Conservation (phyloP, 1,140 invertebrate genomes). For the Pogonus chalceus region DNA sequence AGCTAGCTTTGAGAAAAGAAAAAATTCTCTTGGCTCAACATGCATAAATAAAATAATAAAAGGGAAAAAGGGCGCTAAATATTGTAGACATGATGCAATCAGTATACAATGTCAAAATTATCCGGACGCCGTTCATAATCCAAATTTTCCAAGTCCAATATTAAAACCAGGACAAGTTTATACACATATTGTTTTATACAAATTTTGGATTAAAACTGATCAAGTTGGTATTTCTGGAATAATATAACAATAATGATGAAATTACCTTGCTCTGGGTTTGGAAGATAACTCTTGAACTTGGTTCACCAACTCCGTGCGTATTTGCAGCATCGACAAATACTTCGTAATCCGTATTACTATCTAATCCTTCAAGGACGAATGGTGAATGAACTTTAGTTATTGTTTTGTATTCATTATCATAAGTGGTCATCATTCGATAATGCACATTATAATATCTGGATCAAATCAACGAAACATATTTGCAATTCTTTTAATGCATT, state of each 20-base stretch:
- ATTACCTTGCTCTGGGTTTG: constrained; percentile 52
- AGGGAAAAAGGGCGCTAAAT: constrained; percentile 55
- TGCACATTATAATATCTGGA: constrained; percentile 1
- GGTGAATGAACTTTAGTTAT: constrained; percentile 46
- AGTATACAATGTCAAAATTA: constrained; percentile 80
- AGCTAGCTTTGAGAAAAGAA: not conserved
- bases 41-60: constrained; percentile 25
- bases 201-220: constrained; percentile 37
- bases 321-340: constrained; percentile 74
- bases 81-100: constrained; percentile 62
- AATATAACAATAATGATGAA: not conserved
- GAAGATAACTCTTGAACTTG: constrained; percentile 64
- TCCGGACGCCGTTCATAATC: constrained; percentile 70
- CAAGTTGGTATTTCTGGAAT: not conserved
- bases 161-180: constrained; percentile 59
- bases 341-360: constrained; percentile 65
- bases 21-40: not conserved
- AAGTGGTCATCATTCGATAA: constrained; percentile 15
- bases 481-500: too few species aligned
- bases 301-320: constrained; percentile 61
- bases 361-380: constrained; percentile 61
- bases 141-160: constrained; percentile 56
- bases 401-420: constrained; percentile 32
- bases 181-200: constrained; percentile 47
- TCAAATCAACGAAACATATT: constrained; percentile 9